Evolutionary conservation across 64 coral and sea anemone genomes (phyloP), one percentile per base, ranked within the genome.

Genomic region (Trachythela sp.): DNA sequence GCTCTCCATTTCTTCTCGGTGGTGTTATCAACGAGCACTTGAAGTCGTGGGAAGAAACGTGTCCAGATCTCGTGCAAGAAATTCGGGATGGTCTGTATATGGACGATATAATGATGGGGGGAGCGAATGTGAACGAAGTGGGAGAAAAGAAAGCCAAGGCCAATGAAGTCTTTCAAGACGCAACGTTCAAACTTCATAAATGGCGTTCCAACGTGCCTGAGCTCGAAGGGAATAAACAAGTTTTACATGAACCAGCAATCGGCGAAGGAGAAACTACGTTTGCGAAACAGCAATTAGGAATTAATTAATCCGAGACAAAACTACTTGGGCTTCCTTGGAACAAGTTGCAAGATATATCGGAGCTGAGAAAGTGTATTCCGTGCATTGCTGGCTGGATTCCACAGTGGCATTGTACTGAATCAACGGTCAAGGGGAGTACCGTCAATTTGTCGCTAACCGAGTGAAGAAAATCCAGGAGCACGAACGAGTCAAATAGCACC

Each of bases 311-410:
- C 42, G 11, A 45, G 42, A 11, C 42, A 11, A 88, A 77, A 34
- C 31, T 31, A 30, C 38, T 88, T 36, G 64, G 87, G 4, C 33
- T 88, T 75, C 33, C 33, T 9, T 88, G 87, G 87, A 72, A 88
- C 24, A 88, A 88, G 15, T 40, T 29, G 43, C 7, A 31, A 2
- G 68, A 88, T 48, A 88, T 7, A 14, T n/a, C n/a, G n/a, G n/a
- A n/a, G n/a, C n/a, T n/a, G n/a, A n/a, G n/a, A n/a, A n/a, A n/a
- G n/a, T n/a, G n/a, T n/a, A n/a, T n/a, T n/a, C n/a, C n/a, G n/a
- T n/a, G n/a, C n/a, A n/a, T n/a, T n/a, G n/a, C n/a, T n/a, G n/a
- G n/a, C n/a, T n/a, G n/a, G n/a, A n/a, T n/a, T n/a, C n/a, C n/a
- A n/a, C n/a, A n/a, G n/a, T n/a, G n/a, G n/a, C n/a, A n/a, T n/a